phyloP scores from a whole-genome alignment of 2,888 invertebrate genomes.

The Sipha maydis region DNA sequence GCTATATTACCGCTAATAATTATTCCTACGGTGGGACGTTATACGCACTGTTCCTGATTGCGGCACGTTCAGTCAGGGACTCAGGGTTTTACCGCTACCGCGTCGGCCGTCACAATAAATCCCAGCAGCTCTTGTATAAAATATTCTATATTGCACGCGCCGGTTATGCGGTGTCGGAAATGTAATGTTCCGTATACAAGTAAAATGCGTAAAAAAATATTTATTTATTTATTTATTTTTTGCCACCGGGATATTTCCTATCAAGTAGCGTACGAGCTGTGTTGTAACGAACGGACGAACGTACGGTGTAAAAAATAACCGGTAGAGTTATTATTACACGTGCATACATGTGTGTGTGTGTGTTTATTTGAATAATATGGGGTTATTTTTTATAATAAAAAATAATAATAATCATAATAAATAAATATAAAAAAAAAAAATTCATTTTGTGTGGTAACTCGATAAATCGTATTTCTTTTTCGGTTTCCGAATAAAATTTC shows the following conservation, averaged over 20 bases:
- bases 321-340: neutral
- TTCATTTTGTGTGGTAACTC: conserved; percentile 5
- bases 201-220: conserved; percentile 2
- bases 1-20: neutral
- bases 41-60: neutral
- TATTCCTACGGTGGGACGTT: neutral
- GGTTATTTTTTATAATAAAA: neutral
- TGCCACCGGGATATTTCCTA: conserved; percentile 15
- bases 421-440: neutral
- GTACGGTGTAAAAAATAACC: conserved; percentile 23
- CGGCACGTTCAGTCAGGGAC: neutral
- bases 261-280: neutral
- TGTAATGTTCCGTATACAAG: conserved; percentile 39
- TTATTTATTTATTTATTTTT: conserved; percentile 9
- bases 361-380: neutral
- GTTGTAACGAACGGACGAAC: conserved; percentile 15
- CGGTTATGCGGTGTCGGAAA: neutral
- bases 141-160: conserved; percentile 10
- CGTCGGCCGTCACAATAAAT: neutral
- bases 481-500: conserved; percentile 31
- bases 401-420: no score
- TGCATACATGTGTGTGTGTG: neutral
- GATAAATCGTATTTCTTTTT: conserved; percentile 32
- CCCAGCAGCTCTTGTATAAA: conserved; percentile 25
- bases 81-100: no score